Evolutionary conservation across 2,113 vertebrate species (phyloP).

Genomic region (Scalopus aquaticus): DNA sequence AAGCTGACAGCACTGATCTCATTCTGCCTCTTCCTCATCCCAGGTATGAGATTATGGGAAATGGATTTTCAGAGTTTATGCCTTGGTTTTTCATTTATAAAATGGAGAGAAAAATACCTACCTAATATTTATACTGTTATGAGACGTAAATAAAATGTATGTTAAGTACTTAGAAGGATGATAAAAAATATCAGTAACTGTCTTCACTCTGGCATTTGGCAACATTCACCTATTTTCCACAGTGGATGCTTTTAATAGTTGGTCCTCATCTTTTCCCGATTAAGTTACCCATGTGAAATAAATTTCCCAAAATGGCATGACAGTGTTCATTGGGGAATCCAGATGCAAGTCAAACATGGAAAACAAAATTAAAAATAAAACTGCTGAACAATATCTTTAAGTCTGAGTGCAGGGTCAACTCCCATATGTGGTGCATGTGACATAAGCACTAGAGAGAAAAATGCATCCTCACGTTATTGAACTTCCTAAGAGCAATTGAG

Average conservation of each 20-base stretch:
- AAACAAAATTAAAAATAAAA: slow-evolving; percentile 67
- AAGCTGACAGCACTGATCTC: not conserved
- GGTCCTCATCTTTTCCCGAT: not conserved
- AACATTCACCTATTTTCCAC: not conserved
- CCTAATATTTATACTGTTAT: not conserved
- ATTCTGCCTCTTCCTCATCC: not conserved
- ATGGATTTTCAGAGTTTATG: not conserved
- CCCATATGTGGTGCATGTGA: slow-evolving; percentile 63
- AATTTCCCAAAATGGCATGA: not conserved
- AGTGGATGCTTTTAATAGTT: not conserved
- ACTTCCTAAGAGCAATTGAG: slow-evolving; percentile 63
- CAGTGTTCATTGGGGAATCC: not conserved
- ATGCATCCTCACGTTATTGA: slow-evolving; percentile 48
- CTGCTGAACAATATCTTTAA: slow-evolving; percentile 62
- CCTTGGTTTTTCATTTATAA: not conserved
- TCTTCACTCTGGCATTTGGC: not conserved
- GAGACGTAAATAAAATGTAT: not conserved
- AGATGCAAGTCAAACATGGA: slow-evolving; percentile 16
- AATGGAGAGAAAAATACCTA: not conserved
- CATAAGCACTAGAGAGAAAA: slow-evolving; percentile 68
- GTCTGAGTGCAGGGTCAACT: slow-evolving; percentile 59
- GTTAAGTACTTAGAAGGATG: not conserved
- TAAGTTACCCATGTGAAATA: not conserved
- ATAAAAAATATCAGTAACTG: not conserved
- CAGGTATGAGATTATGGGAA: not conserved